A percentile compares a stretch with the other conserved stretches of the same genome.
Evolutionary conservation across 1,140 invertebrate species (phyloP).

Genomic region (Drosophila setifemur): DNA sequence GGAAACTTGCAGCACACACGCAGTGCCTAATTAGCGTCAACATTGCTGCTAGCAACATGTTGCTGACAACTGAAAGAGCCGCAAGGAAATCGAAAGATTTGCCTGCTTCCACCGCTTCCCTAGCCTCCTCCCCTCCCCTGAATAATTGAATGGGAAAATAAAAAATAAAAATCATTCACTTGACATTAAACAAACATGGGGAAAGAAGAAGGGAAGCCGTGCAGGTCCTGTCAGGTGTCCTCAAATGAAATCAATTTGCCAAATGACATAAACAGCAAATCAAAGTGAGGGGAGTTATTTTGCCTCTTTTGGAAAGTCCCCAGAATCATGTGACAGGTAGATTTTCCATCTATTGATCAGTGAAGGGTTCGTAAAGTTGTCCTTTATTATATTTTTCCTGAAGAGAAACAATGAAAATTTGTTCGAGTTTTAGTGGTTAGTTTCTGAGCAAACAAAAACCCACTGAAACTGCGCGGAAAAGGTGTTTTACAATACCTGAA

Average conservation of each 20-base stretch:
- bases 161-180: constrained; percentile 62
- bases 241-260: constrained; percentile 69
- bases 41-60: constrained; percentile 67
- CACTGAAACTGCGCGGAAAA: too few species aligned
- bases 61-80: constrained; percentile 66
- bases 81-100: constrained; percentile 14
- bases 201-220: constrained; percentile 15
- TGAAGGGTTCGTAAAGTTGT: neutral
- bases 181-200: constrained; percentile 67
- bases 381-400: neutral
- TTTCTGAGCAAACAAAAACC: too few species aligned
- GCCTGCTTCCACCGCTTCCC: neutral
- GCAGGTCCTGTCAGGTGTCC: constrained; percentile 60
- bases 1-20: neutral
- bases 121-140: neutral
- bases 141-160: constrained; percentile 29
- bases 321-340: constrained; percentile 18
- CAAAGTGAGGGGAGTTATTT: constrained; percentile 1
- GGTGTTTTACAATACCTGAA: too few species aligned
- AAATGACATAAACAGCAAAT: constrained; percentile 45
- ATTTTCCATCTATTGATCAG: neutral
- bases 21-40: constrained; percentile 72
- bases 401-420: neutral
- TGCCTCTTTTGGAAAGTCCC: neutral
- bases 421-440: too few species aligned